Percentiles rank a stretch among this genome's conserved stretches.
Evolutionary conservation across 2,888 invertebrate genomes (phyloP).

Genomic region (Drosophila kambysellisi): DNA sequence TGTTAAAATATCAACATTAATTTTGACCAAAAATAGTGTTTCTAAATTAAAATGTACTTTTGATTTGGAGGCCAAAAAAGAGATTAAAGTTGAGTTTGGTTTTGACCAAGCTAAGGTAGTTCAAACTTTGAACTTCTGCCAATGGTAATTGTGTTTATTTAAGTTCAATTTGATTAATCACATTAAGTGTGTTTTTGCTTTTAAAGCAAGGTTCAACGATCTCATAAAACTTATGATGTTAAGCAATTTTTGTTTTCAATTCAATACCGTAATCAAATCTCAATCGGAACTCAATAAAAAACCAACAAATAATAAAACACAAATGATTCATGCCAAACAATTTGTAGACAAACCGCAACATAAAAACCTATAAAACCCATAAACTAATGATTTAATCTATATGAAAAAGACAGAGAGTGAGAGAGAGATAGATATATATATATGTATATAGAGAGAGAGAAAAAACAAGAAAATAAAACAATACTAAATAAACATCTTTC

Average conservation of each 20-base stretch:
- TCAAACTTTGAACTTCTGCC: not conserved
- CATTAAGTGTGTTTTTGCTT: not conserved
- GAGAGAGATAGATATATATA: not conserved
- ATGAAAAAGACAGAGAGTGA: constrained; percentile 17
- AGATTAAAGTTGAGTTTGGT: not conserved
- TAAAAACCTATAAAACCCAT: constrained; percentile 56
- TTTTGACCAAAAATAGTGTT: not conserved
- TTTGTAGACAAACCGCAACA: constrained; percentile 48
- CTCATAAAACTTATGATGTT: not conserved
- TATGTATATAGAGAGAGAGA: not conserved
- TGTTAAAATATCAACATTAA: not conserved
- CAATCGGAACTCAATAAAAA: constrained; percentile 10
- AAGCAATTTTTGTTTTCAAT: not conserved
- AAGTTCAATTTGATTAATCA: not conserved
- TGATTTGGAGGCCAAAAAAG: not conserved
- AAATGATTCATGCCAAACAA: constrained; percentile 48
- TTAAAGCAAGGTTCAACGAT: not conserved
- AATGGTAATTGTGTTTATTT: not conserved
- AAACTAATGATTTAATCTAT: constrained; percentile 12
- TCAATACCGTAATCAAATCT: not conserved
- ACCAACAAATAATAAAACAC: constrained; percentile 9
- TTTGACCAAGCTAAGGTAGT: not conserved
- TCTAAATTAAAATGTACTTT: not conserved
- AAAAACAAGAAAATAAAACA: constrained; percentile 24
- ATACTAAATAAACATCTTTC: constrained; percentile 55